Conservation (phyloP, 2,113 vertebrate genomes). For the Sapayoa aenigma region DNA sequence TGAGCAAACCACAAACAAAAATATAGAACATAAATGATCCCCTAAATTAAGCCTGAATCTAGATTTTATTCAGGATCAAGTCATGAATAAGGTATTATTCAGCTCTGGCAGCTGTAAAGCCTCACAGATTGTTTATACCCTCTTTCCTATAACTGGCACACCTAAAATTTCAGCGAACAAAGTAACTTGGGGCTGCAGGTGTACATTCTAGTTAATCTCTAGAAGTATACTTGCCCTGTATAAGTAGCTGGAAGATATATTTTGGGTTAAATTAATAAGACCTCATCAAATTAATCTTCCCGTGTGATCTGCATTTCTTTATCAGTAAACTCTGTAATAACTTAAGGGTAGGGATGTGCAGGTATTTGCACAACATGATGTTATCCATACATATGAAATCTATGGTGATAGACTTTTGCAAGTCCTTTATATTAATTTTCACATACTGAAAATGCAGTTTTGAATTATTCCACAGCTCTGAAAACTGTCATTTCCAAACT, state of each 20-base stretch:
- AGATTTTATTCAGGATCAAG: background rate
- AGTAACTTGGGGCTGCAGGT: background rate
- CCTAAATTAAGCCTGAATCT: background rate
- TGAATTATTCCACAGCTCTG: background rate
- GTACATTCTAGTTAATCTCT: background rate
- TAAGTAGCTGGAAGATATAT: background rate
- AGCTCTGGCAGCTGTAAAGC: background rate
- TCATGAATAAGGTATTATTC: background rate
- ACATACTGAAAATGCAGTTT: background rate
- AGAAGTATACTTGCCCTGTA: background rate
- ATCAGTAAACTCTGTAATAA: background rate
- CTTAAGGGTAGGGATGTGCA: background rate
- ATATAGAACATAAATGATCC: background rate
- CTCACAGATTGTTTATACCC: background rate
- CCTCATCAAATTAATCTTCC: background rate
- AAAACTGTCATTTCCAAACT: background rate
- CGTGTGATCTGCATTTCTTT: background rate
- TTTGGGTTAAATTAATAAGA: background rate
- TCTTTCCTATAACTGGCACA: background rate
- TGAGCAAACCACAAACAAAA: background rate
- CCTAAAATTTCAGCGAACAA: background rate
- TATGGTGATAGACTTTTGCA: background rate
- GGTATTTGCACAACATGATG: background rate
- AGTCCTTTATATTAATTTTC: background rate
- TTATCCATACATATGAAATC: background rate